Evolutionary conservation across 2,888 invertebrate genomes (phyloP), one percentile per base, ranked within the genome.

Genomic region (Drosophila ezoana): DNA sequence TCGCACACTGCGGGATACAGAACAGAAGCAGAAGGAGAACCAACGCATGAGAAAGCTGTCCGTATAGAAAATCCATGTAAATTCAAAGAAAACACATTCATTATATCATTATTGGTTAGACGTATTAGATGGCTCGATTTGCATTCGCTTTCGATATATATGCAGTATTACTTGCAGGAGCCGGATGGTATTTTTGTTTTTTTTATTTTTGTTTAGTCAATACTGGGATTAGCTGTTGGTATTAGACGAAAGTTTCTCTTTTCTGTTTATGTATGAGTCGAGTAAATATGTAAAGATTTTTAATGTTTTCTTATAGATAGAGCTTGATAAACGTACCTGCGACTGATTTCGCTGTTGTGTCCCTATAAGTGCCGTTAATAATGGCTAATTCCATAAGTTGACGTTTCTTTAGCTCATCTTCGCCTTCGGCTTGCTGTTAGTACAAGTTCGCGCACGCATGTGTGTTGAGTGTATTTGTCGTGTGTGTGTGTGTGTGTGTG

Each of bases 381-480:
- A 99, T 99, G 91, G 99, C 99, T 92, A 99, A 94, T 93, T 99
- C 99, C 99, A 99, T 99, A 90, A 99, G 94, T 93, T 99, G 99
- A 92, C 99, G 96, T 93, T 99, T 99, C 95, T 99, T 99, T 91
- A 99, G 94, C 93, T 99, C 99, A 93, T 99, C 99, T 94, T 99
- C 99, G 75, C 99, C 99, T 93, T 99, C 99, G 73, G 99, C 98
- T 98, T 99, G 96, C 95, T 96, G 93, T 80, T 91, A 91, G 91
- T 91, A 91, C 82, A 69, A 78, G 66, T 70, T 68, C 68, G 75
- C 77, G 74, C 67, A 47, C 56, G 44, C 49, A 67, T 49, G 63
- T 78, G 61, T 72, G 56, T 69, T 16, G 8, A 10, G 44, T 44
- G 58, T 60, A 40, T 71, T 43, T 13, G 59, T 57, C 61, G 44